Evolutionary conservation across 2,888 invertebrate genomes (phyloP).

Genomic region (Drosophila rellima): DNA sequence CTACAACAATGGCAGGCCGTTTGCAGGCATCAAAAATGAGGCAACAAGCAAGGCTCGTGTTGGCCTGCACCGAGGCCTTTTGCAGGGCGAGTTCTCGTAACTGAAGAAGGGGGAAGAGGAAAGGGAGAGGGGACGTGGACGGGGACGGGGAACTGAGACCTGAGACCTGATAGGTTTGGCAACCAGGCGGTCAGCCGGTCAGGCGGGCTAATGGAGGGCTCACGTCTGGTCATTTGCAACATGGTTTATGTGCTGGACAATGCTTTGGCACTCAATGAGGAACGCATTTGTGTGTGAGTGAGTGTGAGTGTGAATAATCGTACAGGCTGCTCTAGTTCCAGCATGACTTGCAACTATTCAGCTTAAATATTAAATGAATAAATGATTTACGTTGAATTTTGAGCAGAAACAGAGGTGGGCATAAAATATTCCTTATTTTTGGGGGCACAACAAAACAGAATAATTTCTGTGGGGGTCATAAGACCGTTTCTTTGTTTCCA

Average conservation of each 20-base stretch:
- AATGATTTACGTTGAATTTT: conserved; percentile 51
- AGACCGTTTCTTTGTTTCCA: not conserved
- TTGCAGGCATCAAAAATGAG: conserved; percentile 52
- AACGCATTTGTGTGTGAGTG: conserved; percentile 26
- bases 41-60: conserved; percentile 57
- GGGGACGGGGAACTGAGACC: not conserved
- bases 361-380: conserved; percentile 75
- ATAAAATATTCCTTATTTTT: not conserved
- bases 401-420: conserved; percentile 5
- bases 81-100: conserved; percentile 33
- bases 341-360: conserved; percentile 61
- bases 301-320: conserved; percentile 4
- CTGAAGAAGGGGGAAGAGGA: conserved; percentile 5
- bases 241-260: conserved; percentile 79
- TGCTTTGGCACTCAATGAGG: conserved; percentile 79
- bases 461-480: not conserved
- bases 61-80: conserved; percentile 54
- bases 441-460: not conserved
- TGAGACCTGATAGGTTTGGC: conserved; percentile 1
- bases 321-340: conserved; percentile 31
- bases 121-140: not conserved
- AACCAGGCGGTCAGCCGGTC: conserved; percentile 24
- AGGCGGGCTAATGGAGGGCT: conserved; percentile 70
- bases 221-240: conserved; percentile 81
- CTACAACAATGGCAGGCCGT: conserved; percentile 27